Evolutionary conservation across 2,888 invertebrate genomes (phyloP), one percentile per base, ranked within the genome.

Genomic region (Schizaphis graminum): DNA sequence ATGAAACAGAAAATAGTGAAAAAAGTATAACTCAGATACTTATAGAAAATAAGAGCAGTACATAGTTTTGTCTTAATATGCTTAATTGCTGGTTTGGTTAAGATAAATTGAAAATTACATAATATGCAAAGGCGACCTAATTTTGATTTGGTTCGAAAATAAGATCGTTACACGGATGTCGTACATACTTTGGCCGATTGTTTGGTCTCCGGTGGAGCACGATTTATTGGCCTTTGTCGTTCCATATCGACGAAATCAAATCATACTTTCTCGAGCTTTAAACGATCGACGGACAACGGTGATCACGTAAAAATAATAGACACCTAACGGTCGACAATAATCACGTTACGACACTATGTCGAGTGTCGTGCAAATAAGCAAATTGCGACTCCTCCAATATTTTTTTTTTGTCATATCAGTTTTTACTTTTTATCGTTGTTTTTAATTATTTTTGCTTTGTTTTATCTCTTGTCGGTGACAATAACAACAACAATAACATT

Each of bases 151-250:
- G 21, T 21, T 21, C 77, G 8, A 7, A 35, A 35, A 35, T 77
- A 77, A 77, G n/a, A 67, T 21, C 21, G 8, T 35, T 21, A 77
- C 35, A 21, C 35, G 21, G 77, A 77, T 77, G 21, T 49, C n/a
- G 77, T 89, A 93, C 89, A 28, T 94, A 94, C 94, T 91, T 94
- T 44, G 11, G 86, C 28, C 85, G 85, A 49, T 21, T 61, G 47
- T 61, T 94, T 86, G 35, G 89, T 86, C 44, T 94, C 67, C 41
- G 90, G 26, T 8, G 91, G 28, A 41, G 10, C 41, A 24, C 57
- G 90, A 91, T 16, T 91, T 53, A n/a, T 91, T 67, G 61, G 91
- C 53, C 41, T 94, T 67, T 94, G 94, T 86, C 86, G 90, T 91
- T 94, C 94, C 94, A 94, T 94, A 26, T 1, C 47, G 57, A 5